Conservation (phyloP, 2,113 vertebrate genomes). For the Mesoclemmys tuberculata region DNA sequence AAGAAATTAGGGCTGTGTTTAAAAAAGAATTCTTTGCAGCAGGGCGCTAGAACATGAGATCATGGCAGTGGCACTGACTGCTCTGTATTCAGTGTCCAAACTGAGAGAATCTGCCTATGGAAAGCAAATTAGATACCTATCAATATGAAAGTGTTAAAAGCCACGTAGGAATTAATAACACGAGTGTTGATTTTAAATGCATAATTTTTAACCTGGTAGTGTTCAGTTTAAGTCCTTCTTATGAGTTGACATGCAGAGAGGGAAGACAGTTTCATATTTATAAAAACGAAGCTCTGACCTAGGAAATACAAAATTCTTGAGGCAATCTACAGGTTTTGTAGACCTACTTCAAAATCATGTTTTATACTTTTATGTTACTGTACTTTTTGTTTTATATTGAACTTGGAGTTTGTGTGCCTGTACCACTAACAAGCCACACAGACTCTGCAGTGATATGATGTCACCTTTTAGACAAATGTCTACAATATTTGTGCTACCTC, state of each 20-base stretch:
- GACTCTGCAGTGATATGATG: background rate
- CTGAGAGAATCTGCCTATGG: background rate
- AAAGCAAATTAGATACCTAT: too few relatives aligned
- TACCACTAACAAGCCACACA: background rate
- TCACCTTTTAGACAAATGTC: too few relatives aligned
- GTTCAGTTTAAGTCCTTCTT: background rate
- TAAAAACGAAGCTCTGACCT: background rate
- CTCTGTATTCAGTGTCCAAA: conserved; percentile 10
- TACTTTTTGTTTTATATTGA: background rate
- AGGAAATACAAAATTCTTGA: background rate
- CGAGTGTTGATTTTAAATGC: background rate
- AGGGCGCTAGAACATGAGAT: too few relatives aligned
- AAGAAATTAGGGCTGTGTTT: too few relatives aligned
- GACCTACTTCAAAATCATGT: background rate
- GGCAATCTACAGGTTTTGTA: background rate
- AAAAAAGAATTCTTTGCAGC: too few relatives aligned
- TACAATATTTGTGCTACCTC: background rate
- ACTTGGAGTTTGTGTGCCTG: background rate
- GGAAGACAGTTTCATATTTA: background rate
- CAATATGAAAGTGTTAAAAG: too few relatives aligned
- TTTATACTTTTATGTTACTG: background rate
- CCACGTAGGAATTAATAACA: too few relatives aligned
- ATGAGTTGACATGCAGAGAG: background rate
- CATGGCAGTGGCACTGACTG: background rate
- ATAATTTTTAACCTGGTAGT: background rate